Evolutionary conservation across 2,797 vertebrate species (phyloP).

Genomic region (Nothura maculosa): DNA sequence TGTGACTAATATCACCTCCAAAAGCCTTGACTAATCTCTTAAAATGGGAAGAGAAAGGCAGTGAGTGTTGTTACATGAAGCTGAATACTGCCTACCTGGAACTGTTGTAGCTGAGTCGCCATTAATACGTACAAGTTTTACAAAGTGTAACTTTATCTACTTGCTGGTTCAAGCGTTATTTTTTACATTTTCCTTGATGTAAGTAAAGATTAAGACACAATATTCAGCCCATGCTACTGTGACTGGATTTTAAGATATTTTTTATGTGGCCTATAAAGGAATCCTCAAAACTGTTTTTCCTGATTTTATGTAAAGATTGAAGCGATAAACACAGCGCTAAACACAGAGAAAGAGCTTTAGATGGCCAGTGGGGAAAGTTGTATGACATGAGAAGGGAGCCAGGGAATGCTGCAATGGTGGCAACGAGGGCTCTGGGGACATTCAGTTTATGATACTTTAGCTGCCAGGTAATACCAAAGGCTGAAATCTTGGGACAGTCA

Average conservation of each 20-base stretch:
- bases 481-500: neutral
- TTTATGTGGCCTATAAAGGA: neutral
- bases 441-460: neutral
- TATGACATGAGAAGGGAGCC: neutral
- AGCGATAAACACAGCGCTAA: neutral
- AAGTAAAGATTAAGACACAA: conserved; percentile 33
- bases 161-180: neutral
- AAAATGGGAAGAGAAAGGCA: neutral
- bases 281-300: neutral
- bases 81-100: conserved; percentile 19
- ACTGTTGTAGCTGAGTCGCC: conserved; percentile 29
- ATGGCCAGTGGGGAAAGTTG: neutral
- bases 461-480: neutral
- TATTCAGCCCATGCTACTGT: neutral
- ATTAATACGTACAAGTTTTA: neutral
- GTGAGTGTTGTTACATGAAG: neutral
- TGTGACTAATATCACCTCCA: neutral
- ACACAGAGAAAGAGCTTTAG: neutral
- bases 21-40: neutral
- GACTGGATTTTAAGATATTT: neutral
- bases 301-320: neutral
- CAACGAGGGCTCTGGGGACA: neutral
- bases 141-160: neutral
- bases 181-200: neutral
- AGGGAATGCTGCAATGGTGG: neutral